Percentiles rank a stretch among this genome's conserved stretches.
These are phyloP conservation scores for Spea hammondii DNA, from an alignment of 2,797 vertebrate genomes.

Conservation along the genomic window DNA sequence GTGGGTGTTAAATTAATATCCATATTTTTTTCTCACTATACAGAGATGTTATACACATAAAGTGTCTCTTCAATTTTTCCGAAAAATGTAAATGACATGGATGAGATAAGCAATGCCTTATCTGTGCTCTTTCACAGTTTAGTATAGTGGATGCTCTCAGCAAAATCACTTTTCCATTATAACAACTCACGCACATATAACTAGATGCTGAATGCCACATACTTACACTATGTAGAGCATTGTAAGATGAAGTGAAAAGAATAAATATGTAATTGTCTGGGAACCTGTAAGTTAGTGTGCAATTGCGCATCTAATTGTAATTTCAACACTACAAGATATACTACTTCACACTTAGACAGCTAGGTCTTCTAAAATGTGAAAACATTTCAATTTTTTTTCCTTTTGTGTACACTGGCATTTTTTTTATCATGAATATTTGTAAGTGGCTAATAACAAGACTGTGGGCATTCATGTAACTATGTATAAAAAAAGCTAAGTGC, in stretches of 20 bases:
- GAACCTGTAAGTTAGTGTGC: neutral
- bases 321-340: neutral
- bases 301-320: neutral
- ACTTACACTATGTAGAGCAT: constrained; percentile 5
- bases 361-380: neutral
- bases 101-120: constrained; percentile 17
- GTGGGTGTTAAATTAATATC: constrained; percentile 23
- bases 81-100: constrained; percentile 22
- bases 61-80: constrained; percentile 38
- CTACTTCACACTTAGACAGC: neutral
- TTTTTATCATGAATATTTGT: too few species aligned
- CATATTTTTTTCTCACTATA: constrained; percentile 1
- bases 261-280: neutral
- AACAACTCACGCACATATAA: neutral
- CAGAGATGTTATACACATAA: constrained; percentile 31
- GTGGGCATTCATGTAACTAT: too few species aligned
- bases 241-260: neutral
- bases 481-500: too few species aligned
- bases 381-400: too few species aligned
- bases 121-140: constrained; percentile 5
- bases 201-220: neutral
- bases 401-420: too few species aligned
- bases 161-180: constrained; percentile 35
- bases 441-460: too few species aligned
- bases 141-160: neutral